Base-by-base conservation (phyloP, 1,140 invertebrate species). In the Orius laevigatus region DNA sequence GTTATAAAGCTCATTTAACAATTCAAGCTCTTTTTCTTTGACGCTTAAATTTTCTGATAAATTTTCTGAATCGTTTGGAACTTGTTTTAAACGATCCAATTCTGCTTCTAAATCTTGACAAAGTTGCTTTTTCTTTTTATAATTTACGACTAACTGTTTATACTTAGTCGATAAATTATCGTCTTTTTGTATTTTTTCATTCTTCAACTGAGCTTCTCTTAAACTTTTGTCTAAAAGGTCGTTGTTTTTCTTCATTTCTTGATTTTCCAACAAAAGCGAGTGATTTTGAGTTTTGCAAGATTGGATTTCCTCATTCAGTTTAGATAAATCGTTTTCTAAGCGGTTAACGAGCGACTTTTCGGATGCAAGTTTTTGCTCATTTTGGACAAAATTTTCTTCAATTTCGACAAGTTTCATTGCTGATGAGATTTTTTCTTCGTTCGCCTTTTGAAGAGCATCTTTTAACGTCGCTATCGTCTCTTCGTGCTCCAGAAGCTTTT, bases 391-490 rank as follows among this genome's bases (percentile, higher is more conserved):
- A 48, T 53, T 51, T 39, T 57, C 56, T 51, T 56, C 56, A 4
- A 56, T 6, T 51, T 54, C 55, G 1, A 53, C 36, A 25, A 45
- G 35, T 47, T 53, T 55, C 48, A 53, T 55, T 49, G 54, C 57
- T 36, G 55, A 49, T 20, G 48, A 44, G 33, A 58, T 51, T 44
- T 55, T 57, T 12, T 42, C 20, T 44, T 54, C 19, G 46, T 54
- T 45, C 12, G 53, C 12, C 48, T 53, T 25, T 40, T 56, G 35
- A 38, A 70, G 49, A 42, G 59, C 60, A 44, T 58, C 57, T 49
- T 72, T 61, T 9, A 73, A 56, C 19, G 59, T 53, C 10, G 60
- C 56, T 4, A 62, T 53, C 8, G 56, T 42, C 16, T 53, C 51
- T 33, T 63, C 56, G 31, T 60, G 62, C 15, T 62, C 53, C 2